Percentiles rank a stretch among this genome's conserved stretches.
Evolutionary conservation across 2,888 invertebrate genomes (phyloP).

Genomic region (Odontocolon sp.): DNA sequence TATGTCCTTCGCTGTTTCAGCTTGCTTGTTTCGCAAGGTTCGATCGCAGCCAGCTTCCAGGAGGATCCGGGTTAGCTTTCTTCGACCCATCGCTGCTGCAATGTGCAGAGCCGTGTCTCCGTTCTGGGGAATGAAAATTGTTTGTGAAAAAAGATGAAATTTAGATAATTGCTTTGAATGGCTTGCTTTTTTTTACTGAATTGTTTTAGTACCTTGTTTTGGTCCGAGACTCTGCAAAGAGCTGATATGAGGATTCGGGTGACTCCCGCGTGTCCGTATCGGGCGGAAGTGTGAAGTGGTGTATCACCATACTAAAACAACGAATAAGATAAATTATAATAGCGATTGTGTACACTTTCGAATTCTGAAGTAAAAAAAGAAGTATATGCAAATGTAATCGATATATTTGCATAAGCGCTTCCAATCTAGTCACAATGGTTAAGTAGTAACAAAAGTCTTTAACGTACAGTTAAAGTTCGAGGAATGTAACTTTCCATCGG

Average conservation of each 20-base stretch:
- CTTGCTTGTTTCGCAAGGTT: slow-evolving; percentile 90
- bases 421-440: too few species aligned
- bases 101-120: slow-evolving; percentile 97
- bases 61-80: slow-evolving; percentile 94
- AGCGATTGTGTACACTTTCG: neutral
- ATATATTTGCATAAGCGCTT: too few species aligned
- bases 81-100: slow-evolving; percentile 95
- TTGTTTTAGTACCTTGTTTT: slow-evolving; percentile 87
- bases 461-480: too few species aligned
- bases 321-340: neutral
- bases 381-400: too few species aligned
- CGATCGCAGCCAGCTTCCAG: slow-evolving; percentile 92
- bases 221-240: slow-evolving; percentile 91
- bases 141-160: too few species aligned
- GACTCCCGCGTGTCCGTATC: slow-evolving; percentile 98
- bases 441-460: too few species aligned
- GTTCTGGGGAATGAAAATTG: slow-evolving; percentile 83
- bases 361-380: too few species aligned
- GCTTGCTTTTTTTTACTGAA: neutral
- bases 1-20: slow-evolving; percentile 94
- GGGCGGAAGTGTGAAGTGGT: slow-evolving; percentile 95
- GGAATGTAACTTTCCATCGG: too few species aligned
- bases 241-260: slow-evolving; percentile 96
- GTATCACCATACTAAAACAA: slow-evolving; percentile 93
- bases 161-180: neutral